Base-by-base conservation (phyloP, 2,113 vertebrate species). In the Acrocephalus arundinaceus region DNA sequence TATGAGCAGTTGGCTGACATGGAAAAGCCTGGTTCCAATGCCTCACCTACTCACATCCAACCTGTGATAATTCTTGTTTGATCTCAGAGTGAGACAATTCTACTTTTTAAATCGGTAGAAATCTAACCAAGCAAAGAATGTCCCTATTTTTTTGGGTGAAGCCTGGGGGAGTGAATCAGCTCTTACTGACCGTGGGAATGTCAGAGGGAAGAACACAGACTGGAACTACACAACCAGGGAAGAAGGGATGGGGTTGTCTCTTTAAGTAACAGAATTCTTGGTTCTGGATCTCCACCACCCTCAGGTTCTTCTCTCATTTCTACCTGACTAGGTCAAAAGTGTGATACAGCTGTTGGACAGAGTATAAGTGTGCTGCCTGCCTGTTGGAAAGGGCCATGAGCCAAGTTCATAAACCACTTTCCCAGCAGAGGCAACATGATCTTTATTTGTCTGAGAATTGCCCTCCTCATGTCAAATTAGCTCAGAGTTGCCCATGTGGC, bases 1-100 rank as follows among this genome's bases (percentile, higher is more conserved):
- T 65, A 33, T 0, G 0, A 45, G 33, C 10, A 19, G 16, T 2
- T 67, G 58, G 3, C 25, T 84, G 48, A 46, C 13, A n/a, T 0
- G 3, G 16, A 46, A 55, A 76, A 73, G 20, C 8, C 5, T 31
- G 65, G 8, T 41, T 59, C 35, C 17, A 54, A 3, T 49, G 16
- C 45, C 13, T 49, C 10, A 57, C 5, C 5, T 11, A 10, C 24
- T 62, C 21, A 19, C 10, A 54, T 28, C 35, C 35, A 89, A 21
- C 5, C 8, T 68, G 45, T 55, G 30, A 20, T 12, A 68, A 49
- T 55, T 73, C 55, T 37, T n/a, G 13, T 61, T 46, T 46, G 59
- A 37, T 37, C 13, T 81, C 23, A 51, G 10, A 20, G 15, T 23
- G 23, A 75, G 20, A 13, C 2, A 52, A 16, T 74, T 18, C 19